Percentiles rank a stretch among this genome's conserved stretches.
Conservation (phyloP, 2,113 vertebrate genomes). For the Antennarius striatus region DNA sequence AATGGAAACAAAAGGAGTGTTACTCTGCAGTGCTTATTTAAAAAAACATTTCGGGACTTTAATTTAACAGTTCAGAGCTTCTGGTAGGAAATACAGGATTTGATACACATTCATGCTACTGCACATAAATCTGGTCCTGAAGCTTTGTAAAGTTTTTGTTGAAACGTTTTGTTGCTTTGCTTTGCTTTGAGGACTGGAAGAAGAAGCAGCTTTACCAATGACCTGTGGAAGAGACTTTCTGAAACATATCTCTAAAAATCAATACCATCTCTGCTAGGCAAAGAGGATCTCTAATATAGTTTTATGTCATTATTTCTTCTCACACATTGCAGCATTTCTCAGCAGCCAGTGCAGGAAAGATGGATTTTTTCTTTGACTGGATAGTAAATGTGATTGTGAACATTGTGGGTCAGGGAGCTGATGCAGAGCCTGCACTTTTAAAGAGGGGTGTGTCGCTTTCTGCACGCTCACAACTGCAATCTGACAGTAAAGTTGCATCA, state of each 20-base stretch:
- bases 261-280: slow-evolving; percentile 75
- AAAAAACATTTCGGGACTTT: slow-evolving; percentile 66
- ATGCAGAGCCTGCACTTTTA: slow-evolving; percentile 52
- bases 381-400: slow-evolving; percentile 75
- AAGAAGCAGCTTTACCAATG: slow-evolving; percentile 65
- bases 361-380: slow-evolving; percentile 69
- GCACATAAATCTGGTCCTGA: slow-evolving; percentile 43
- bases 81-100: slow-evolving; percentile 55
- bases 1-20: slow-evolving; percentile 67
- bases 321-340: slow-evolving; percentile 75
- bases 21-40: slow-evolving; percentile 68
- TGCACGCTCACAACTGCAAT: slow-evolving; percentile 34
- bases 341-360: slow-evolving; percentile 57
- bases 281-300: slow-evolving; percentile 77
- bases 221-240: slow-evolving; percentile 48
- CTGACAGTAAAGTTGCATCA: slow-evolving; percentile 39
- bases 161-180: slow-evolving; percentile 64
- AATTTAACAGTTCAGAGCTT: slow-evolving; percentile 71
- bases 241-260: slow-evolving; percentile 78
- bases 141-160: slow-evolving; percentile 36
- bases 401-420: slow-evolving; percentile 65
- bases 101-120: slow-evolving; percentile 27
- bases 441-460: slow-evolving; percentile 43
- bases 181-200: slow-evolving; percentile 50
- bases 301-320: slow-evolving; percentile 77